Evolutionary conservation across 2,888 invertebrate genomes (phyloP).

Genomic region (Leptopilina syphax): DNA sequence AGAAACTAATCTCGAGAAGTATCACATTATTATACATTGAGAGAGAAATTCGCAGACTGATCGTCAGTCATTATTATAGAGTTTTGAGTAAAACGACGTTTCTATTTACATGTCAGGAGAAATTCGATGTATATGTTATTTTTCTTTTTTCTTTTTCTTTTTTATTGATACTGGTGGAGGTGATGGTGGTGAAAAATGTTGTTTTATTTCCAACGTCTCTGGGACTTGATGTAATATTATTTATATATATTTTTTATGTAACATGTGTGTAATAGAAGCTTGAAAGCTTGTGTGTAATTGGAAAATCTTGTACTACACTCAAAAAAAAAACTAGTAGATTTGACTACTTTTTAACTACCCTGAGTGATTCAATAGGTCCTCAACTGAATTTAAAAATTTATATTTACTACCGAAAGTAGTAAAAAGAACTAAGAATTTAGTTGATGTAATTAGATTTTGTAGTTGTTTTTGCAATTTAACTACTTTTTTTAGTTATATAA

Average conservation of each 20-base stretch:
- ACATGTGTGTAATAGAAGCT: constrained; percentile 26
- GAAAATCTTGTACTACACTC: constrained; percentile 54
- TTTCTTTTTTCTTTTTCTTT: not conserved
- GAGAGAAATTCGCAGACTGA: constrained; percentile 13
- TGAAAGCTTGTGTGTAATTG: constrained; percentile 27
- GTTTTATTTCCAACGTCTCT: constrained; percentile 4
- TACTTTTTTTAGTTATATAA: too few relatives aligned
- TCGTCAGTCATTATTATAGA: not conserved
- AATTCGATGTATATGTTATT: constrained; percentile 27
- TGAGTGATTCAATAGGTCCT: too few relatives aligned
- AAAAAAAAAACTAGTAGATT: too few relatives aligned
- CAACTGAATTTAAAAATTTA: too few relatives aligned
- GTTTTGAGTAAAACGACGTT: not conserved
- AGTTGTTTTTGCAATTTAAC: too few relatives aligned
- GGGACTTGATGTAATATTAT: constrained; percentile 5
- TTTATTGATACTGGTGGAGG: too few relatives aligned
- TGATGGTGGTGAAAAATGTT: not conserved
- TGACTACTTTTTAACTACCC: too few relatives aligned
- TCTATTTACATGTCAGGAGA: constrained; percentile 23
- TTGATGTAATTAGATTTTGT: too few relatives aligned
- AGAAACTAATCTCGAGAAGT: constrained; percentile 2
- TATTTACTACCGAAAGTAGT: too few relatives aligned
- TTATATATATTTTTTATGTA: not conserved
- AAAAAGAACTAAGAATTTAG: too few relatives aligned
- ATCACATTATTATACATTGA: constrained; percentile 35